Conservation (phyloP, 2,797 vertebrate genomes). For the Myotis daubentonii region DNA sequence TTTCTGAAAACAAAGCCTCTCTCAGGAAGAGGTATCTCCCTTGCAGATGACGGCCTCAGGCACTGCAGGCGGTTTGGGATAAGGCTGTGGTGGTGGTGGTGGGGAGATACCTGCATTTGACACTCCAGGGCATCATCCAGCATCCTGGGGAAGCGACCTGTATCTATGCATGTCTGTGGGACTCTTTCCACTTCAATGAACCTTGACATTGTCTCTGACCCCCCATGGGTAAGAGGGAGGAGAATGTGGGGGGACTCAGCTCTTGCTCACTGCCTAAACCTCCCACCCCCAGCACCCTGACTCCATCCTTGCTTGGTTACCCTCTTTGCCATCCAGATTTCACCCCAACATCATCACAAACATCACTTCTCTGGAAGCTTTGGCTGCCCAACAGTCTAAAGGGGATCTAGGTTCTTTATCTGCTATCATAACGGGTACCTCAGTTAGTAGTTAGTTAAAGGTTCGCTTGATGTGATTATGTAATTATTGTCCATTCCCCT, state of each 20-base stretch:
- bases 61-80: neutral
- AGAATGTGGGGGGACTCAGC: neutral
- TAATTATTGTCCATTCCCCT: conserved; percentile 30
- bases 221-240: neutral
- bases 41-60: neutral
- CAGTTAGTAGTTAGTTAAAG: neutral
- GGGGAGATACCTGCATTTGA: neutral
- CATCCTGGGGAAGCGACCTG: too few relatives aligned
- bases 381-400: neutral
- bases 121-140: neutral
- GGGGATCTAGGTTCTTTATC: neutral
- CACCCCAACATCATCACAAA: neutral
- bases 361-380: neutral
- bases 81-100: neutral
- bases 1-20: neutral
- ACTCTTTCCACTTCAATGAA: neutral
- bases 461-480: neutral
- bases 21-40: neutral
- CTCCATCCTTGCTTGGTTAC: neutral
- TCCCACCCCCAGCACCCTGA: neutral
- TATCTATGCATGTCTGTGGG: neutral
- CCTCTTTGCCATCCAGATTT: neutral
- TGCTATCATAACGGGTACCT: neutral
- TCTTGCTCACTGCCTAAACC: neutral
- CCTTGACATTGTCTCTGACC: neutral